Evolutionary conservation across 2,113 vertebrate genomes (phyloP), one percentile per base, ranked within the genome.

Genomic region (Nesogale talazaci): DNA sequence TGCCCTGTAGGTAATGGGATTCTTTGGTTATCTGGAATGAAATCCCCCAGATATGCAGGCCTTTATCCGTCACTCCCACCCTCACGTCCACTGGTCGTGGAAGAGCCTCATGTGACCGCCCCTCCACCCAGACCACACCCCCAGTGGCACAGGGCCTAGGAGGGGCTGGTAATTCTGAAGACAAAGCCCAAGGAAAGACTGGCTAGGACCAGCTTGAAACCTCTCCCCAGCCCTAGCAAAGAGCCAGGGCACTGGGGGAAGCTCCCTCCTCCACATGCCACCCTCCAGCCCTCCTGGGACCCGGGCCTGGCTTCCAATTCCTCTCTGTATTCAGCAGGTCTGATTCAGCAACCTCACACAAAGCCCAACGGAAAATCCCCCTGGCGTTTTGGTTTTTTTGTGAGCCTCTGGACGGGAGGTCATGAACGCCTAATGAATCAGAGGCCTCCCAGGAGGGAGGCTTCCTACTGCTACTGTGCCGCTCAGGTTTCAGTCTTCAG

Each of bases 401-500:
- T 34, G 40, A 9, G 17, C 19, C 40, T 87, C 79, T 80, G 27
- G 77, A 70, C 91, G 74, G 57, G 11, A 84, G 77, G 56, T n/a
- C 72, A 59, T 75, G 38, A 38, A 88, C 38, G 20, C 15, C n/a
- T 19, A 65, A 57, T 85, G 52, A 63, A 75, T 70, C 12, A 8
- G 61, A 74, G 65, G 23, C 14, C 7, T 5, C 11, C 3, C 0
- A 0, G 31, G 72, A 75, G 40, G 3, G 22, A 87, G 81, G 59
- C 7, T 25, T 61, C 59, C 59, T 42, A n/a, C 67, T 38, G 91
- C 88, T 93, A 93, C 75, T 70, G 1, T 11, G 31, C 14, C 89
- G 86, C 86, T 93, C 22, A 2, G 25, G n/a, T 91, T 96, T 94
- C 95, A 22, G 27, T 90, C 95, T 80, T 76, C 65, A n/a, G 61